Evolutionary conservation across 2,113 vertebrate genomes (phyloP).

Genomic region (Paedocypris sp.): DNA sequence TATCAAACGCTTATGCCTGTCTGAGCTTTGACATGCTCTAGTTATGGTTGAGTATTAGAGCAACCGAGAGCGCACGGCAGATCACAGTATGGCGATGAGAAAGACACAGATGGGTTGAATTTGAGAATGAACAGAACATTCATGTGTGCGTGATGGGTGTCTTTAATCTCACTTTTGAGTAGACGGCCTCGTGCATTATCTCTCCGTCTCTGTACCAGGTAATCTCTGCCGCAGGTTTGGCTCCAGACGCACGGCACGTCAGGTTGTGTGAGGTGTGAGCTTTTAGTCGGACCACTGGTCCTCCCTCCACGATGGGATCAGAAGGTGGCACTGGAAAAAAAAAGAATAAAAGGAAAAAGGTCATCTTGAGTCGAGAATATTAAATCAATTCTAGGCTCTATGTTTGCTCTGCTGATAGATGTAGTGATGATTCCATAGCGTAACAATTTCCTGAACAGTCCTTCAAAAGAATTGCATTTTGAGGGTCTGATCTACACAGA

Average conservation of each 20-base stretch:
- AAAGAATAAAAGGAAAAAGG: no score
- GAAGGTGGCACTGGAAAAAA: conserved; percentile 69
- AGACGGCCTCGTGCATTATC: conserved; percentile 64
- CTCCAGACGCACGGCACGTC: conserved; percentile 70
- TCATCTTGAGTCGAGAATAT: no score
- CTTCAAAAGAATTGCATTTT: background rate
- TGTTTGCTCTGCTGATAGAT: no score
- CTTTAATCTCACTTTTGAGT: conserved; percentile 65
- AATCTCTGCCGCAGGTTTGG: conserved; percentile 76
- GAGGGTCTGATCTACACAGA: conserved; percentile 23
- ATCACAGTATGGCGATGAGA: background rate
- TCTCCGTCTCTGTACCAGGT: conserved; percentile 80
- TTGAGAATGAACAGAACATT: conserved; percentile 29
- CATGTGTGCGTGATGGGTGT: conserved; percentile 23
- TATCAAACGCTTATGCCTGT: conserved; percentile 67
- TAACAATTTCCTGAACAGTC: background rate
- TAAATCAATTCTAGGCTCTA: no score
- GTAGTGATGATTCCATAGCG: background rate
- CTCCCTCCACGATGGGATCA: conserved; percentile 70
- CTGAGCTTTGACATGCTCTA: conserved; percentile 71
- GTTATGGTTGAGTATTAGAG: conserved; percentile 63
- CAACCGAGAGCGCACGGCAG: conserved; percentile 21
- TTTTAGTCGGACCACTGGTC: conserved; percentile 72
- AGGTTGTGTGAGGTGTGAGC: conserved; percentile 73
- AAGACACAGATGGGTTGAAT: conserved; percentile 43